Conservation (phyloP, 2,797 vertebrate species). For the Sandelia bainsii region DNA sequence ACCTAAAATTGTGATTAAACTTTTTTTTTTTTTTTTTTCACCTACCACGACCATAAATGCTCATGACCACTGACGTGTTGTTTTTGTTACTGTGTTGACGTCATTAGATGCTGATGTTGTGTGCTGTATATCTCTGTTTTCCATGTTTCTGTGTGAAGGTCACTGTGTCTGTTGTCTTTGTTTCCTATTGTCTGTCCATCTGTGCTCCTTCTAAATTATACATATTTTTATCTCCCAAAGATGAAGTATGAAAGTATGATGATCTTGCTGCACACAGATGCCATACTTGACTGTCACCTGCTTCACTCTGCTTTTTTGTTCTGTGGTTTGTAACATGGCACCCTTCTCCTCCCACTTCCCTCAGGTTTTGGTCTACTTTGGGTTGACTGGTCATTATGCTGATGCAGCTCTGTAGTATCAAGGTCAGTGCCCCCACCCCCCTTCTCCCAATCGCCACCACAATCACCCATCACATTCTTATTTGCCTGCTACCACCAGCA, state of each 20-base stretch:
- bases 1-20: no score
- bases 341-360: slow-evolving; percentile 90
- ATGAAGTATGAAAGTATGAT: slow-evolving; percentile 52
- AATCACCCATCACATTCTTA: slow-evolving; percentile 10
- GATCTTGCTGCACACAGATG: slow-evolving; percentile 7
- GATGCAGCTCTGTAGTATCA: slow-evolving; percentile 99
- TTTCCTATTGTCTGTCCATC: slow-evolving; percentile 34
- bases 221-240: slow-evolving; percentile 54
- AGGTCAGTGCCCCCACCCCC: slow-evolving; percentile 95
- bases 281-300: slow-evolving; percentile 33
- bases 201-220: slow-evolving; percentile 43
- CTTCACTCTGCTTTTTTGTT: slow-evolving; percentile 48
- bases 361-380: slow-evolving; percentile 96
- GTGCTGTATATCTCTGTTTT: slow-evolving; percentile 12
- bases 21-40: no score
- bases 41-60: slow-evolving; percentile 11
- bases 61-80: slow-evolving; percentile 32
- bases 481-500: slow-evolving; percentile 21
- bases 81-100: slow-evolving; percentile 27
- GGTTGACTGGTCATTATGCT: slow-evolving; percentile 98
- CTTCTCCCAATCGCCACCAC: slow-evolving; percentile 77
- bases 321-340: slow-evolving; percentile 81
- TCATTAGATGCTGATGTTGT: background rate
- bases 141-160: slow-evolving; percentile 11
- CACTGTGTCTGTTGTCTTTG: slow-evolving; percentile 23